phyloP scores from a whole-genome alignment of 2,888 invertebrate species.

The Antheraea yamamai region DNA sequence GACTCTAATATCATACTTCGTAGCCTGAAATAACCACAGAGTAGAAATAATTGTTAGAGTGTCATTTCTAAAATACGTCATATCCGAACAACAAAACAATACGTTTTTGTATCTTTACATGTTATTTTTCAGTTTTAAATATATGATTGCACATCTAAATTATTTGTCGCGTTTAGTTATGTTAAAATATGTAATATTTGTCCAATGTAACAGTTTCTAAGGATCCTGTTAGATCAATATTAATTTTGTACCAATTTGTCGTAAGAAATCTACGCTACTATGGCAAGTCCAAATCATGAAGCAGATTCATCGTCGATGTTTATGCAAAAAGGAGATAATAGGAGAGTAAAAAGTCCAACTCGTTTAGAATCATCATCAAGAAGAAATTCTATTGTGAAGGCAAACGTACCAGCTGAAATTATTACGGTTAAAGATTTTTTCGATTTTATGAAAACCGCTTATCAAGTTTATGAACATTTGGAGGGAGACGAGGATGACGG shows the following conservation, averaged over 20 bases:
- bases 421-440: conserved; percentile 87
- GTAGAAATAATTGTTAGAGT: not conserved
- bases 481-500: conserved; percentile 71
- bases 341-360: conserved; percentile 48
- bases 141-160: not conserved
- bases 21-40: not conserved
- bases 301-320: conserved; percentile 68
- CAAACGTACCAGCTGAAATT: conserved; percentile 76
- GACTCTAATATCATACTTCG: not conserved
- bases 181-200: conserved; percentile 1
- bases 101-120: not conserved
- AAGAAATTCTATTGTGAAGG: conserved; percentile 49
- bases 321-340: conserved; percentile 57
- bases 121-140: not conserved
- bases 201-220: conserved; percentile 34
- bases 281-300: conserved; percentile 67
- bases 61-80: conserved; percentile 4
- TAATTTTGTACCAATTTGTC: conserved; percentile 23
- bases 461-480: conserved; percentile 83
- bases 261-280: conserved; percentile 35
- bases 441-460: conserved; percentile 87
- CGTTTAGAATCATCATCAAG: conserved; percentile 49
- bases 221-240: conserved; percentile 58
- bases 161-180: not conserved
- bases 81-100: not conserved